phyloP scores from a whole-genome alignment of 1,140 invertebrate species.

The Ctenoplectra terminalis region DNA sequence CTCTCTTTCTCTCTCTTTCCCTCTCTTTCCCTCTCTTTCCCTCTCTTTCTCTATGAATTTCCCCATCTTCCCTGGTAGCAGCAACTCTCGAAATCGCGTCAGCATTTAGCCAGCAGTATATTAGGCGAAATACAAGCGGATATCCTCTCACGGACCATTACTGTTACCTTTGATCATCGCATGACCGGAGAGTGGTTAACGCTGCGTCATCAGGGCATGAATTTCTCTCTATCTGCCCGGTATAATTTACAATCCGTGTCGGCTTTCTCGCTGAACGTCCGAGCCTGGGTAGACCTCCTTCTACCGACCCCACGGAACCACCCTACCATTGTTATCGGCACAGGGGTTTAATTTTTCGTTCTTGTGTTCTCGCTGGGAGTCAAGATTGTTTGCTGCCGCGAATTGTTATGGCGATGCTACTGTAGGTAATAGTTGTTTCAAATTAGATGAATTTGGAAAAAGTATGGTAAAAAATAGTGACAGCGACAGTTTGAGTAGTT shows the following conservation, averaged over 20 bases:
- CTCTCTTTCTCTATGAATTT: not conserved
- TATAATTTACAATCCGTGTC: conserved; percentile 79
- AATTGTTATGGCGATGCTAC: not conserved
- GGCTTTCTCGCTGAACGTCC: conserved; percentile 52
- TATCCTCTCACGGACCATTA: conserved; percentile 82
- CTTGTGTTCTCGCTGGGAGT: not conserved
- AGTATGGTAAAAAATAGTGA: too few relatives aligned
- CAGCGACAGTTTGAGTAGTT: too few relatives aligned
- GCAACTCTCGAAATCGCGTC: conserved; percentile 78
- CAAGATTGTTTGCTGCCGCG: too few relatives aligned
- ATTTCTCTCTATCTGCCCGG: conserved; percentile 80
- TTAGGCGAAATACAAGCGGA: conserved; percentile 80
- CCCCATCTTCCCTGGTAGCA: conserved; percentile 40
- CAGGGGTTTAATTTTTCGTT: conserved; percentile 26
- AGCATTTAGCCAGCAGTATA: conserved; percentile 81
- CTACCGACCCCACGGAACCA: not conserved
- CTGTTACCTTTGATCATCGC: conserved; percentile 82
- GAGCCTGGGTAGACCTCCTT: conserved; percentile 17
- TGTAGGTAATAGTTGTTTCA: too few relatives aligned
- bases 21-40: not conserved
- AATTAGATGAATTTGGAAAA: too few relatives aligned
- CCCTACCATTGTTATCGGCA: conserved; percentile 6
- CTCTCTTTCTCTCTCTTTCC: not conserved
- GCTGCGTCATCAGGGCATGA: conserved; percentile 83
- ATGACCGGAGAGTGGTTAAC: conserved; percentile 78